Conservation (phyloP, 2,888 invertebrate genomes). For the Ormyrus pomaceus region DNA sequence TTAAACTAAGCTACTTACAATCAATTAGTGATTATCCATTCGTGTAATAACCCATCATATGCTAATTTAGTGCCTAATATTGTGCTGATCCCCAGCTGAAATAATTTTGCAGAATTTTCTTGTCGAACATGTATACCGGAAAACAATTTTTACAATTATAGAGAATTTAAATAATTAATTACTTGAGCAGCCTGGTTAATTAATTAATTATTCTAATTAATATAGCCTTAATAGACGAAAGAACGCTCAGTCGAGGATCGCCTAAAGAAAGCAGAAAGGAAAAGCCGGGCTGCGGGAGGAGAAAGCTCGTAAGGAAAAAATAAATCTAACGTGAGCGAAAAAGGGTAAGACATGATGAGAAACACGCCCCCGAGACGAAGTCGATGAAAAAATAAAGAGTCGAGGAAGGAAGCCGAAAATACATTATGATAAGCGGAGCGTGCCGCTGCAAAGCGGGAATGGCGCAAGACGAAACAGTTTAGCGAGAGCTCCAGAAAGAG, state of each 20-base stretch:
- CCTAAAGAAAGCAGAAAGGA: background rate
- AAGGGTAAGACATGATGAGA: slow-evolving; percentile 39
- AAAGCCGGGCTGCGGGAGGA: background rate
- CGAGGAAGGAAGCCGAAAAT: slow-evolving; percentile 49
- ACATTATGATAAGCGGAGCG: slow-evolving; percentile 57
- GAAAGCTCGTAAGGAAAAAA: slow-evolving; percentile 42
- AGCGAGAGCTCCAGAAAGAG: slow-evolving; percentile 8
- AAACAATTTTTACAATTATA: no score
- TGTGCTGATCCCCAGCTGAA: no score
- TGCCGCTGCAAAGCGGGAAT: slow-evolving; percentile 35
- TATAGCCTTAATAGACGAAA: no score
- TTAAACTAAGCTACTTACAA: slow-evolving; percentile 7
- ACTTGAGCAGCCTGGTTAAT: no score
- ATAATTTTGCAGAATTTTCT: no score
- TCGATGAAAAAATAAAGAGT: slow-evolving; percentile 56
- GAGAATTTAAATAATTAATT: no score
- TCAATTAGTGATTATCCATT: slow-evolving; percentile 22
- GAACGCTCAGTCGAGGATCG: no score
- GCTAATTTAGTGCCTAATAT: slow-evolving; percentile 4
- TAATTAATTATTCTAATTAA: no score
- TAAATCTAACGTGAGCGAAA: slow-evolving; percentile 42
- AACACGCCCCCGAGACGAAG: slow-evolving; percentile 8
- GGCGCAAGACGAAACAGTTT: slow-evolving; percentile 55
- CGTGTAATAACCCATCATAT: background rate
- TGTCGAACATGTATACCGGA: no score